Conservation (phyloP, 2,113 vertebrate species). For the Oreochromis spilurus region DNA sequence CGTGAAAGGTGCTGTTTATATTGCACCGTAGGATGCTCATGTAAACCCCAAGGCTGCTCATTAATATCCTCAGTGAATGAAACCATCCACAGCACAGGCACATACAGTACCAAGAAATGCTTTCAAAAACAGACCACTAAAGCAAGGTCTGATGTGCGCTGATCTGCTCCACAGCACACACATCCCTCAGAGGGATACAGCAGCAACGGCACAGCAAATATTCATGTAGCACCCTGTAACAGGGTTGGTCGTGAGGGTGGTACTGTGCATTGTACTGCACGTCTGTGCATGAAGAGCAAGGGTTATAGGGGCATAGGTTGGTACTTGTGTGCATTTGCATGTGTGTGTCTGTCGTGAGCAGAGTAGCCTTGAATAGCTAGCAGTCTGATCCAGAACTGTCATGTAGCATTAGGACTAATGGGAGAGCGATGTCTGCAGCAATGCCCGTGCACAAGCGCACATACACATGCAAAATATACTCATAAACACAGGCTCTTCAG, state of each 20-base stretch:
- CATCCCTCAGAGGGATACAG: not conserved
- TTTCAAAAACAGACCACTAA: slow-evolving; percentile 3
- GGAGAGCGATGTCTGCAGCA: slow-evolving; percentile 35
- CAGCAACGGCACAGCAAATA: not conserved
- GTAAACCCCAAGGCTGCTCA: slow-evolving; percentile 12
- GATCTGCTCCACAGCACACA: slow-evolving; percentile 20
- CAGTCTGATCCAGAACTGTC: slow-evolving; percentile 74
- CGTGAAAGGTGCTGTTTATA: not conserved
- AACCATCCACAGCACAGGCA: slow-evolving; percentile 1
- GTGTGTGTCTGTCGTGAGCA: not conserved
- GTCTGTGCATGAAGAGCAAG: not conserved
- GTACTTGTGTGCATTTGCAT: not conserved
- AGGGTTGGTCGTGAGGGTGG: not conserved
- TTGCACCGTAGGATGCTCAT: not conserved
- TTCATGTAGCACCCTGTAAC: not conserved
- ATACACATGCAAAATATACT: not conserved
- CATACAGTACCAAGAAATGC: not conserved
- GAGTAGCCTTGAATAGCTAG: slow-evolving; percentile 54
- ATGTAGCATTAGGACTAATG: slow-evolving; percentile 61
- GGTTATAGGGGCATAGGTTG: not conserved
- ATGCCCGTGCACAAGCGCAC: not conserved
- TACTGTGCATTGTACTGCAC: not conserved
- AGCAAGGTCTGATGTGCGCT: not conserved
- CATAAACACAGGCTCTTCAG: not conserved
- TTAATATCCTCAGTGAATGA: slow-evolving; percentile 18